Conservation (phyloP, 2,113 vertebrate genomes). For the Strix aluco region DNA sequence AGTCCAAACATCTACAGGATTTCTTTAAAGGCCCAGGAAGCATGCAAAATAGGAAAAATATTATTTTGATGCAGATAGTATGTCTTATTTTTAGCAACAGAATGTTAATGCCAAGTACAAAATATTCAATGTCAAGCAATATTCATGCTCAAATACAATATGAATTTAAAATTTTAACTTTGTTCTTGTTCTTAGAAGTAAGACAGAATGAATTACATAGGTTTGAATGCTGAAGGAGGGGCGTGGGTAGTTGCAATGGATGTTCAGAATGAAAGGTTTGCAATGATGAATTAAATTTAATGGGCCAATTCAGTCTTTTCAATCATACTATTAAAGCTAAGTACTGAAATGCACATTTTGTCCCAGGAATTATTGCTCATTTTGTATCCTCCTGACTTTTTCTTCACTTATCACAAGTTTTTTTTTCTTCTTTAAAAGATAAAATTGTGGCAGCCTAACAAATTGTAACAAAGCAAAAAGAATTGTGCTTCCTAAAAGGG, state of each 20-base stretch:
- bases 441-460: constrained; percentile 5
- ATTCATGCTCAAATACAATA: background rate
- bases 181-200: background rate
- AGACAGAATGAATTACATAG: background rate
- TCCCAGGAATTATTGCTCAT: constrained; percentile 32
- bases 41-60: background rate
- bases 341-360: constrained; percentile 53
- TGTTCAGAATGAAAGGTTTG: constrained; percentile 41
- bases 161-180: background rate
- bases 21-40: constrained; percentile 1
- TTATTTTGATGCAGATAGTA: background rate
- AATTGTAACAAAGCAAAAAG: constrained; percentile 2
- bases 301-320: constrained; percentile 50
- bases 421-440: background rate
- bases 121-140: background rate
- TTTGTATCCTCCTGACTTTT: constrained; percentile 32
- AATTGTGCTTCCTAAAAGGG: background rate
- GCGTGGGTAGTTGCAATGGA: background rate
- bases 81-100: background rate
- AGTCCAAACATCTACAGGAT: background rate
- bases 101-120: background rate
- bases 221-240: background rate
- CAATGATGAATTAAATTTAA: constrained; percentile 52
- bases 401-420: background rate
- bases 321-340: constrained; percentile 48